These are phyloP conservation scores for Caerostris extrusa DNA, from an alignment of 1,140 invertebrate species.

Conservation along the genomic window DNA sequence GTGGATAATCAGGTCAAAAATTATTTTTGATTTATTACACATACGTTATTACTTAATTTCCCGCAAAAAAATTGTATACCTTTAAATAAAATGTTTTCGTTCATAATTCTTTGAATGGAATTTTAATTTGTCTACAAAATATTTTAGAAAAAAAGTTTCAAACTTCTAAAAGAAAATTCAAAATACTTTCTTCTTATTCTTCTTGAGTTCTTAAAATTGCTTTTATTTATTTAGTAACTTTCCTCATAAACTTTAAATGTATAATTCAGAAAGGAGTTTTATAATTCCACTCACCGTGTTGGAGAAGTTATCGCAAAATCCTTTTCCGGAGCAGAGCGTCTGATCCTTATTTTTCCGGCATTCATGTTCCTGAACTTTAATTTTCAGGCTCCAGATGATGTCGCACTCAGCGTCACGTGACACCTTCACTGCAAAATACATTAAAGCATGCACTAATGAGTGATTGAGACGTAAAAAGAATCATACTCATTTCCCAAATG, in stretches of 20 bases:
- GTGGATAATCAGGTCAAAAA: too few species aligned
- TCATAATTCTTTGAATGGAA: too few species aligned
- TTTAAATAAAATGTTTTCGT: too few species aligned
- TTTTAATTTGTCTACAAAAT: too few species aligned
- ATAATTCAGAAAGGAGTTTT: background rate
- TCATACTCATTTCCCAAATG: too few species aligned
- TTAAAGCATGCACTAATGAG: too few species aligned
- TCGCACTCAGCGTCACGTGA: slow-evolving; percentile 31
- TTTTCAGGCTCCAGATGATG: slow-evolving; percentile 61
- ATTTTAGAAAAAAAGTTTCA: too few species aligned
- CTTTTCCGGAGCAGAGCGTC: slow-evolving; percentile 62
- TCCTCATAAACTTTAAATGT: background rate
- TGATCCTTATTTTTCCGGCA: slow-evolving; percentile 68
- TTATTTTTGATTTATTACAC: too few species aligned
- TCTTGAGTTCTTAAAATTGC: background rate
- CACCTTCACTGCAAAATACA: background rate
- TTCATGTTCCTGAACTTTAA: slow-evolving; percentile 67
- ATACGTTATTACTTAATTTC: too few species aligned
- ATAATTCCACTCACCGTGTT: slow-evolving; percentile 62
- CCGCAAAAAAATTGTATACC: too few species aligned
- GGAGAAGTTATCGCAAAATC: slow-evolving; percentile 70
- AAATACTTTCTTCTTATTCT: background rate
- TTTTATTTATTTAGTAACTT: background rate
- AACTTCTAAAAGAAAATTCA: background rate
- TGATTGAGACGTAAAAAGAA: too few species aligned